Base-by-base conservation (phyloP, 2,113 vertebrate species). In the Echinops telfairi region DNA sequence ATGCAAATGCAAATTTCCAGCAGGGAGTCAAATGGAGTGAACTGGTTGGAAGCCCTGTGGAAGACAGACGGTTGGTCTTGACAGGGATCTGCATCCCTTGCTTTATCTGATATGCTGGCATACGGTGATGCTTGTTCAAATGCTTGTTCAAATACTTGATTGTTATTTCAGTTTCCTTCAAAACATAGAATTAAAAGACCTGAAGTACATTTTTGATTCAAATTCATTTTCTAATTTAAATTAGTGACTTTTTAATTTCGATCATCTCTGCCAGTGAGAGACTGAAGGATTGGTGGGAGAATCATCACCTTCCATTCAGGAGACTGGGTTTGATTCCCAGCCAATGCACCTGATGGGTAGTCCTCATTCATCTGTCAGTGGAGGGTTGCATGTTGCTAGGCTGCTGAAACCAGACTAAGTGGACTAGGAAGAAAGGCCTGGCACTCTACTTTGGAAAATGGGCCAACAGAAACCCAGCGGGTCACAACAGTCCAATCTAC, bases 201-300 rank as follows among this genome's bases (percentile, higher is more conserved):
- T 89, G 38, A 79, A 82, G 29, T 82, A 33, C 91, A 75, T 47
- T 91, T 91, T 75, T 83, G 11, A 91, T 47, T 83, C 58, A 92
- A 89, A 94, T 86, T 90, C n/a, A 70, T 95, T 83, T 91, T 85
- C 25, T 76, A 76, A 43, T 57, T 88, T 40, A 88, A 82, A 91
- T 77, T 88, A 31, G 71, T 92, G 29, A 83, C 93, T 89, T 91
- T 90, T 88, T 71, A 96, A 80, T n/a, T 38, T 96, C 43, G 68
- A 31, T 33, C 91, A 9, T 64, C 60, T 82, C 79, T 95, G 40
- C n/a, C 71, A 93, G 29, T n/a, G 66, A 70, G 31, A 31, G 12
- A 53, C 10, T 53, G 47, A 53, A 53, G 47, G 12, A 53, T 53
- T 53, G 47, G 47, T 53, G 47, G 29, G 12, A n/a, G 47, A 53